Conservation (phyloP, 1,140 invertebrate species). For the silkworm (Bombyx mori) region DNA sequence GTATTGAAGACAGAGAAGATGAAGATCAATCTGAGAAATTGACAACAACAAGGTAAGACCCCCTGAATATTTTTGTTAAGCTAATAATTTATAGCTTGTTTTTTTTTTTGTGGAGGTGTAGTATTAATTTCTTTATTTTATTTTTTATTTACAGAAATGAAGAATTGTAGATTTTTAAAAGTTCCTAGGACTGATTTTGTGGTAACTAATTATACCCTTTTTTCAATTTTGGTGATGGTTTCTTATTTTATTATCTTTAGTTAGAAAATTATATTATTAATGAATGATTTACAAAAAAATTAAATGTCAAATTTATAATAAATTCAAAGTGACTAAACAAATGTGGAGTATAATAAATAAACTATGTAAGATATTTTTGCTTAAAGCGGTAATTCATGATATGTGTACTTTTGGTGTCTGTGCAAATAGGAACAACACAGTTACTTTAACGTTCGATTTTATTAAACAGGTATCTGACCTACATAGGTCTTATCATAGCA, state of each 20-base stretch:
- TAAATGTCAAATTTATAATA: no score
- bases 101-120: conserved; percentile 9
- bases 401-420: no score
- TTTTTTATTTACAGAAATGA: conserved; percentile 53
- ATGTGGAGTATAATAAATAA: no score
- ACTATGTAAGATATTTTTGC: no score
- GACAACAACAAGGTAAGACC: conserved; percentile 44
- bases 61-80: no score
- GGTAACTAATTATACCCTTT: conserved; percentile 34
- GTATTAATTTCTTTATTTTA: conserved; percentile 9
- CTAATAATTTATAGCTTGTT: conserved; percentile 4
- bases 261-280: no score
- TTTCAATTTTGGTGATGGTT: conserved; percentile 38
- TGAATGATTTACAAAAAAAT: no score
- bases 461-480: conserved; percentile 79
- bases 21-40: conserved; percentile 38
- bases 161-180: conserved; percentile 36
- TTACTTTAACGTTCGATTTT: no score
- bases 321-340: no score
- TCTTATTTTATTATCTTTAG: background rate
- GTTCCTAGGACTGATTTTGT: conserved; percentile 8
- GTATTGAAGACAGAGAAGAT: conserved; percentile 37
- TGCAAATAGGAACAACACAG: no score
- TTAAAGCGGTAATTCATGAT: no score
- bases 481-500: conserved; percentile 82